Conservation (phyloP, 2,113 vertebrate species). For the Pachypanchax playfairii region DNA sequence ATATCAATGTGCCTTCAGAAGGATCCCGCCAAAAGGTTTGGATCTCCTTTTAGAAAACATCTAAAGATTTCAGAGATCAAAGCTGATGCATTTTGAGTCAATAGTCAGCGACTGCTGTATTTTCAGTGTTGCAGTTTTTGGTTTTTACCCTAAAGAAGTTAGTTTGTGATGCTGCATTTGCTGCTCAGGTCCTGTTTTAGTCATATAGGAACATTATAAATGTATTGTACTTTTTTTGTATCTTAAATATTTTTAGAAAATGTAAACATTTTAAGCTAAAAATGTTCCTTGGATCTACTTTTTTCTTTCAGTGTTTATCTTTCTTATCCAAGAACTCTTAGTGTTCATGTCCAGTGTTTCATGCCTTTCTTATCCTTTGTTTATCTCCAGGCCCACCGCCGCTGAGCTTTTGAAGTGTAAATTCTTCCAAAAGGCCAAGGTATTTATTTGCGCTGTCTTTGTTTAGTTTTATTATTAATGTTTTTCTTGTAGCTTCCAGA, state of each 20-base stretch:
- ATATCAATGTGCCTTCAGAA: slow-evolving; percentile 99
- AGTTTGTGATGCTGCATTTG: not conserved
- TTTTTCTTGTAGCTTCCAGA: not conserved
- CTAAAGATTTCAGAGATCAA: slow-evolving; percentile 8
- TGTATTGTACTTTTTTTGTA: not conserved
- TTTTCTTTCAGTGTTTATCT: not conserved
- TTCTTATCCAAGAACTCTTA: not conserved
- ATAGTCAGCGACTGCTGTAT: slow-evolving; percentile 8
- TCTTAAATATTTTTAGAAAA: too few species aligned
- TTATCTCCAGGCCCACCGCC: slow-evolving; percentile 78
- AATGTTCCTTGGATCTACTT: not conserved
- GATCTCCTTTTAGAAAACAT: not conserved
- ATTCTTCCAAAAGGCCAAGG: slow-evolving; percentile 87
- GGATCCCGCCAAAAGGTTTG: slow-evolving; percentile 96
- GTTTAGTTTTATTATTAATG: slow-evolving; percentile 19
- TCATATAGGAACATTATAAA: not conserved
- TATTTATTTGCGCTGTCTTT: slow-evolving; percentile 51
- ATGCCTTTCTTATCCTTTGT: not conserved
- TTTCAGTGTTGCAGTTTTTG: not conserved
- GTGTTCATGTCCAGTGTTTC: not conserved
- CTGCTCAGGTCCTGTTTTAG: not conserved
- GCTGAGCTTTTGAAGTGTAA: slow-evolving; percentile 85
- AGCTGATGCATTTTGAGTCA: slow-evolving; percentile 19
- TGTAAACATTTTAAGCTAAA: too few species aligned
- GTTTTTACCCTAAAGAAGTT: not conserved